These are phyloP conservation scores for Etheostoma spectabile DNA, from an alignment of 2,113 vertebrate genomes.

Conservation along the genomic window DNA sequence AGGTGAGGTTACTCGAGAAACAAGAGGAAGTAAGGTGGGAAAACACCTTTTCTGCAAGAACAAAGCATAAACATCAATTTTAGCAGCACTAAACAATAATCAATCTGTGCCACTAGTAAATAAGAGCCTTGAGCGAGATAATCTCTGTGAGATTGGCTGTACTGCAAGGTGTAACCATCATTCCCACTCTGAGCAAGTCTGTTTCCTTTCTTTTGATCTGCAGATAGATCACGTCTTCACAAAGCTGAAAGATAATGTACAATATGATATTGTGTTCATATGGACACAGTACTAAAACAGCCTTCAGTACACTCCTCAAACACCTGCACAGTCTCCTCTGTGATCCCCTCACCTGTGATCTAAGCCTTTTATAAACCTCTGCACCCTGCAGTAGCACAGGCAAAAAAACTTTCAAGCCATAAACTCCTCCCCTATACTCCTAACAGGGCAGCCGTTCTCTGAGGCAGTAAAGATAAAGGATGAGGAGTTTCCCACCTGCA, in stretches of 20 bases:
- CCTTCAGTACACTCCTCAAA: constrained; percentile 69
- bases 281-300: constrained; percentile 58
- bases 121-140: constrained; percentile 63
- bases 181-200: constrained; percentile 39
- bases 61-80: constrained; percentile 76
- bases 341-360: constrained; percentile 84
- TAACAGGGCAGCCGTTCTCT: constrained; percentile 64
- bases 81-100: constrained; percentile 71
- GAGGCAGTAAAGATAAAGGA: constrained; percentile 83
- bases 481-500: constrained; percentile 81
- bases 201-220: constrained; percentile 74
- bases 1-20: constrained; percentile 45
- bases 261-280: constrained; percentile 60
- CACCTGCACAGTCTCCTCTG: constrained; percentile 80
- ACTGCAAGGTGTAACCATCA: constrained; percentile 31
- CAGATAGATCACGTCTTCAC: constrained; percentile 58
- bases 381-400: constrained; percentile 65
- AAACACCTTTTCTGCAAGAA: constrained; percentile 64
- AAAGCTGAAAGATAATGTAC: constrained; percentile 60
- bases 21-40: constrained; percentile 60
- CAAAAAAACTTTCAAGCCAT: constrained; percentile 59
- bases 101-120: constrained; percentile 73
- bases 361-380: constrained; percentile 79
- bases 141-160: constrained; percentile 72
- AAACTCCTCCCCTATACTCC: constrained; percentile 70